Evolutionary conservation across 2,113 vertebrate genomes (phyloP).

Genomic region (Hoplias malabaricus): DNA sequence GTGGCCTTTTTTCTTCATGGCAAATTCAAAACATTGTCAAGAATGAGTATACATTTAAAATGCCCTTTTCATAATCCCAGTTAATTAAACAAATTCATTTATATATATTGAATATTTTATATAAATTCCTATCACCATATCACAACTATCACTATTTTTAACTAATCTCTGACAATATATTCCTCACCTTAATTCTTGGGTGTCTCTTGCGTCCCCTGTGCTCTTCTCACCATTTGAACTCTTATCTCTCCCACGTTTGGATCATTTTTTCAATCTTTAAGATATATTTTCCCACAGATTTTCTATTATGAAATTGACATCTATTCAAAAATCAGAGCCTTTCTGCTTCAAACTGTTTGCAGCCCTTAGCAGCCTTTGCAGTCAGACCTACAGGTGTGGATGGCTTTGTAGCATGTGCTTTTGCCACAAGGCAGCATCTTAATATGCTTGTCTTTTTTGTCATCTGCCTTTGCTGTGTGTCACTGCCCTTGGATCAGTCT

Average conservation of each 20-base stretch:
- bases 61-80: too few species aligned
- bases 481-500: background rate
- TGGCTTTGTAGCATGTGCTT: background rate
- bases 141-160: too few species aligned
- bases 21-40: too few species aligned
- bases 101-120: too few species aligned
- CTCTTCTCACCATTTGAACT: background rate
- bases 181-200: too few species aligned
- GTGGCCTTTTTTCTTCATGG: too few species aligned
- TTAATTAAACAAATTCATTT: too few species aligned
- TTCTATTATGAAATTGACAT: background rate
- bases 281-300: background rate
- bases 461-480: slow-evolving; percentile 6
- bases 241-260: background rate
- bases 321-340: slow-evolving; percentile 7
- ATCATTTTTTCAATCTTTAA: background rate
- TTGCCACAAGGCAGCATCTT: background rate
- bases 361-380: background rate
- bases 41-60: too few species aligned
- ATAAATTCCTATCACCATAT: too few species aligned
- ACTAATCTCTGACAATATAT: too few species aligned
- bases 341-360: slow-evolving; percentile 1
- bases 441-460: slow-evolving; percentile 6
- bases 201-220: background rate
- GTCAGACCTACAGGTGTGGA: background rate